These are phyloP conservation scores for Hypena proboscidalis DNA, from an alignment of 2,888 invertebrate genomes.

Conservation along the genomic window DNA sequence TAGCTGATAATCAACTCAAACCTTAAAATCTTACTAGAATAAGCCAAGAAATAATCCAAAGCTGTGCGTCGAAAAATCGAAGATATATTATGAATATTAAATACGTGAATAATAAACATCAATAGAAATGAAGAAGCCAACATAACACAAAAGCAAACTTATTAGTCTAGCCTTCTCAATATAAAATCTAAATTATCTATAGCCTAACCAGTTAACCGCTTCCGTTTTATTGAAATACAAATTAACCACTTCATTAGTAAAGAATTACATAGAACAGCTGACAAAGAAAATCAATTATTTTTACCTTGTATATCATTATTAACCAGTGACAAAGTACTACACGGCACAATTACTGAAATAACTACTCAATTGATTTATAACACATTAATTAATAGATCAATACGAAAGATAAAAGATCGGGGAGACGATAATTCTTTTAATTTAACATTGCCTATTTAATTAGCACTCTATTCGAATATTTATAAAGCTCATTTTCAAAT, in stretches of 20 bases:
- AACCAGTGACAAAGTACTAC: conserved; percentile 16
- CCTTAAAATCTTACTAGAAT: no score
- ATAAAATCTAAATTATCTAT: no score
- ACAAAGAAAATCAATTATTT: conserved; percentile 3
- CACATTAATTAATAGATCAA: conserved; percentile 43
- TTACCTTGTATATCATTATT: conserved; percentile 6
- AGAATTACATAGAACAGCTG: conserved; percentile 2
- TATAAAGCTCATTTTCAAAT: conserved; percentile 22
- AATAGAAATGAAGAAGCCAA: no score
- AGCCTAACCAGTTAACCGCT: no score
- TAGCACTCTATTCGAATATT: neutral
- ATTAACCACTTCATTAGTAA: neutral
- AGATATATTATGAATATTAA: no score
- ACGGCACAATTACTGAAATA: conserved; percentile 28
- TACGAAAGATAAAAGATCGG: conserved; percentile 37
- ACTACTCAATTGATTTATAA: conserved; percentile 41
- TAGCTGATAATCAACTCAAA: no score
- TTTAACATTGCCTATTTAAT: conserved; percentile 2
- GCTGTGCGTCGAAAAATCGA: no score
- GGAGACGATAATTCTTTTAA: conserved; percentile 24
- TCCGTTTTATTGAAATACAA: neutral
- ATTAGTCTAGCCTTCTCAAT: no score
- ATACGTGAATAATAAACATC: no score
- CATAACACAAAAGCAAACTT: no score
- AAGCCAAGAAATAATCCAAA: no score